phyloP scores from a whole-genome alignment of 1,140 invertebrate genomes.

The Gyrodactylus salaris region DNA sequence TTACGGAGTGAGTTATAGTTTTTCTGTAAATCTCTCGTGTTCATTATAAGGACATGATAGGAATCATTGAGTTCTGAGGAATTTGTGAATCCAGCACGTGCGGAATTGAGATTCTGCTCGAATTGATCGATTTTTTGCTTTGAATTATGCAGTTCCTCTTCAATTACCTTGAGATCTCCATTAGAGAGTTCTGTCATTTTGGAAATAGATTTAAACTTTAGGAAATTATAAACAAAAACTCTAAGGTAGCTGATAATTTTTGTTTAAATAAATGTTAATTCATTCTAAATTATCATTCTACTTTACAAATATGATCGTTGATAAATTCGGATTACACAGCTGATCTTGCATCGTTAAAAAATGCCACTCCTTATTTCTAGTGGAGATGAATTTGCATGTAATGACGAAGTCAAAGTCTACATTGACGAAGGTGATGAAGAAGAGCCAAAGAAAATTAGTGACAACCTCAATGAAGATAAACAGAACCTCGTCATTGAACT shows the following conservation, averaged over 20 bases:
- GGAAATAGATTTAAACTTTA: background rate
- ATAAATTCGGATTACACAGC: background rate
- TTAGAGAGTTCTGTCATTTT: background rate
- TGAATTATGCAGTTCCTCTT: background rate
- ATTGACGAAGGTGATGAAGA: slow-evolving; percentile 5
- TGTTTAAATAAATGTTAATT: too few relatives aligned
- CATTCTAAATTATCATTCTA: too few relatives aligned
- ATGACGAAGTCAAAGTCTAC: slow-evolving; percentile 5
- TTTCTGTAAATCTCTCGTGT: background rate
- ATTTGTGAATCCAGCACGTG: background rate
- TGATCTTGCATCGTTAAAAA: background rate
- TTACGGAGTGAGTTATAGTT: background rate
- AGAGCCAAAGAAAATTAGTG: background rate
- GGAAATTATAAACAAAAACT: background rate
- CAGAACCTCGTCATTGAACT: background rate
- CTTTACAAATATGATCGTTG: background rate
- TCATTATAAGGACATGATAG: background rate
- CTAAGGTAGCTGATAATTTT: background rate
- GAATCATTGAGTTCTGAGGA: background rate
- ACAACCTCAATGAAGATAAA: slow-evolving; percentile 5
- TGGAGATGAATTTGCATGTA: background rate
- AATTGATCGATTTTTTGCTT: background rate
- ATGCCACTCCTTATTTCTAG: slow-evolving; percentile 1
- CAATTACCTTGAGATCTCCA: background rate
- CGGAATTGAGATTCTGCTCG: background rate